A percentile compares a stretch with the other conserved stretches of the same genome.
phyloP scores from a whole-genome alignment of 2,113 vertebrate genomes.

The Labrus mixtus region DNA sequence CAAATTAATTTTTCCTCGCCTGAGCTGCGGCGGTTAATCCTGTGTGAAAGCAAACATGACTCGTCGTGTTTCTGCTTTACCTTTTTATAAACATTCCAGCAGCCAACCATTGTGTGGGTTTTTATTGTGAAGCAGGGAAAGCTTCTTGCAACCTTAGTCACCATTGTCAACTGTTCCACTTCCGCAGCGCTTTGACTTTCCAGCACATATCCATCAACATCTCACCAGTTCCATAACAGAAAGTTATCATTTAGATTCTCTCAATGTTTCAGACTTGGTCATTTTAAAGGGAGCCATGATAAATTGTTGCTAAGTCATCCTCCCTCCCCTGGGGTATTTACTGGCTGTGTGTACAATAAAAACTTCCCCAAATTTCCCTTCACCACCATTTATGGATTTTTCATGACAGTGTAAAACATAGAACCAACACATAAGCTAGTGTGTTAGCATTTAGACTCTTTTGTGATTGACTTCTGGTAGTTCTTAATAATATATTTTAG shows the following conservation, averaged over 20 bases:
- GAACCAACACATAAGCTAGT: background rate
- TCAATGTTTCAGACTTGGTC: background rate
- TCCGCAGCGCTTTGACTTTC: background rate
- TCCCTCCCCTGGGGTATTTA: background rate
- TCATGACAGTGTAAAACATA: background rate
- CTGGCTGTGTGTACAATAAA: background rate
- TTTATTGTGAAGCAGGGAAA: slow-evolving; percentile 16
- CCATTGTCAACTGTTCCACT: background rate
- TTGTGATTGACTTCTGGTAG: background rate
- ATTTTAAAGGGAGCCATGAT: background rate
- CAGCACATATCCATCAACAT: background rate
- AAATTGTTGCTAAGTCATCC: no score
- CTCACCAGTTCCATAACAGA: background rate
- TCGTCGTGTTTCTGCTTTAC: slow-evolving; percentile 21
- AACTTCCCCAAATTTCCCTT: background rate
- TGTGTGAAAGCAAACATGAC: slow-evolving; percentile 8
- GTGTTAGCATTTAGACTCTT: background rate
- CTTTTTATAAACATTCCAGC: background rate
- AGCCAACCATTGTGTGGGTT: background rate
- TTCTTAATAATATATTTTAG: background rate
- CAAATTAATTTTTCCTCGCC: background rate
- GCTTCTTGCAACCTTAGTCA: slow-evolving; percentile 21
- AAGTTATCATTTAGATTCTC: background rate
- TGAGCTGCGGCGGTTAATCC: slow-evolving; percentile 1
- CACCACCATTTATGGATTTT: background rate